Evolutionary conservation across 2,888 invertebrate species (phyloP).

Genomic region (Polydrusus pterygomalis): DNA sequence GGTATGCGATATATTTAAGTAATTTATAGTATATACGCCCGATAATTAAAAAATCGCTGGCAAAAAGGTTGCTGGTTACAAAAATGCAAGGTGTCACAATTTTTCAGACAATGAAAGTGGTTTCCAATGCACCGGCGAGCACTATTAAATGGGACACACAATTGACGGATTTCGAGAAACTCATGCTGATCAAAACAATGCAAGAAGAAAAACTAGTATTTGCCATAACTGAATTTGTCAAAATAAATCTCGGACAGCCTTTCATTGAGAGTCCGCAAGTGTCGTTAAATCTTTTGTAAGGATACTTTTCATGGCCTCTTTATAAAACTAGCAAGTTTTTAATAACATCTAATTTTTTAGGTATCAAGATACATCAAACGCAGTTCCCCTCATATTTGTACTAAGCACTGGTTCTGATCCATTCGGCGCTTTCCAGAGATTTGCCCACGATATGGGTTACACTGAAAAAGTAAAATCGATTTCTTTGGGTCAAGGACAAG

Average conservation of each 20-base stretch:
- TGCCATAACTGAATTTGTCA: constrained; percentile 87
- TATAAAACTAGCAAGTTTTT: no score
- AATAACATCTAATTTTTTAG: constrained; percentile 70
- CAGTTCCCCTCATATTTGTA: constrained; percentile 89
- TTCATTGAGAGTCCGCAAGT: constrained; percentile 90
- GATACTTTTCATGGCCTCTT: no score
- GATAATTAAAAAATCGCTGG: no score
- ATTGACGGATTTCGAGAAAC: constrained; percentile 84
- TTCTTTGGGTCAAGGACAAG: constrained; percentile 94
- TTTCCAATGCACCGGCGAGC: constrained; percentile 64
- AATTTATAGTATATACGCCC: no score
- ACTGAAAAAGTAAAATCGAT: constrained; percentile 84
- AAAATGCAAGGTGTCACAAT: neutral
- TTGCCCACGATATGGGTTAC: constrained; percentile 85
- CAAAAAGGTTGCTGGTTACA: neutral
- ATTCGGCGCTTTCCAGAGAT: constrained; percentile 86
- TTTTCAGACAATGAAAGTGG: constrained; percentile 76
- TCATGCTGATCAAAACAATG: constrained; percentile 85
- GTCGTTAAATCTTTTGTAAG: constrained; percentile 79
- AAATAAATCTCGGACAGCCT: constrained; percentile 82
- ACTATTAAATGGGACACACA: constrained; percentile 77
- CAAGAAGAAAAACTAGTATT: constrained; percentile 88
- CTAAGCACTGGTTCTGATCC: constrained; percentile 93
- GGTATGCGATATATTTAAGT: constrained; percentile 68
- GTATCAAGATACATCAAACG: constrained; percentile 81